Evolutionary conservation across 2,888 invertebrate species (phyloP).

Genomic region (Oligia strigilis): DNA sequence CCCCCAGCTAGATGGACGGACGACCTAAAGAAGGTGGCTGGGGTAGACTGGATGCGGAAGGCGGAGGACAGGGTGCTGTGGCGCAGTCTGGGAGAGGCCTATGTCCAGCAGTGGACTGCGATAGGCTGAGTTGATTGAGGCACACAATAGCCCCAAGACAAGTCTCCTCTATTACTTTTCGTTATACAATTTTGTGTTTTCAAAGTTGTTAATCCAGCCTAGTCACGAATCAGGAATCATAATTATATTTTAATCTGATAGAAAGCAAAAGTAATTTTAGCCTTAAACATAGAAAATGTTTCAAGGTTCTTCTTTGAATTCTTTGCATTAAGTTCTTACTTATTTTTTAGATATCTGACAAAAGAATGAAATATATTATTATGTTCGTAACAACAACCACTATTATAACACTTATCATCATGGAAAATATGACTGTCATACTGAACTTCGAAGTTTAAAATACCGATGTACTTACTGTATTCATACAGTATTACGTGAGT

Average conservation of each 20-base stretch:
- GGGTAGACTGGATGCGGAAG: too few species aligned
- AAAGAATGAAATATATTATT: not conserved
- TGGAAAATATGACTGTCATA: not conserved
- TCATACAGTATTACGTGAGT: too few species aligned
- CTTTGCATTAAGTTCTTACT: not conserved
- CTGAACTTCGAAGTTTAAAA: too few species aligned
- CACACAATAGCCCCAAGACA: not conserved
- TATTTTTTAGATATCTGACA: not conserved
- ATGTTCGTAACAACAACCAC: not conserved
- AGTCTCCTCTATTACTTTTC: not conserved
- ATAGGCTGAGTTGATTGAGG: too few species aligned
- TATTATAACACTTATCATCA: not conserved
- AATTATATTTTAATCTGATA: conserved; percentile 17
- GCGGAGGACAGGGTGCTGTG: too few species aligned
- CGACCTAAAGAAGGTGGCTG: too few species aligned
- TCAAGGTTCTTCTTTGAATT: not conserved
- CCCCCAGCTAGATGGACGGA: too few species aligned
- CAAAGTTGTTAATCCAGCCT: conserved; percentile 2
- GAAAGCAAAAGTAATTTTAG: not conserved
- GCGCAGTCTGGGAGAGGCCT: too few species aligned
- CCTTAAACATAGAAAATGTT: not conserved
- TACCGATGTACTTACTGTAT: too few species aligned
- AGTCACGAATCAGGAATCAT: conserved; percentile 16
- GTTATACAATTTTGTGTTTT: conserved; percentile 4
- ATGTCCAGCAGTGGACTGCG: too few species aligned